Conservation (phyloP, 2,888 invertebrate species). For the Eurytoma californica region DNA sequence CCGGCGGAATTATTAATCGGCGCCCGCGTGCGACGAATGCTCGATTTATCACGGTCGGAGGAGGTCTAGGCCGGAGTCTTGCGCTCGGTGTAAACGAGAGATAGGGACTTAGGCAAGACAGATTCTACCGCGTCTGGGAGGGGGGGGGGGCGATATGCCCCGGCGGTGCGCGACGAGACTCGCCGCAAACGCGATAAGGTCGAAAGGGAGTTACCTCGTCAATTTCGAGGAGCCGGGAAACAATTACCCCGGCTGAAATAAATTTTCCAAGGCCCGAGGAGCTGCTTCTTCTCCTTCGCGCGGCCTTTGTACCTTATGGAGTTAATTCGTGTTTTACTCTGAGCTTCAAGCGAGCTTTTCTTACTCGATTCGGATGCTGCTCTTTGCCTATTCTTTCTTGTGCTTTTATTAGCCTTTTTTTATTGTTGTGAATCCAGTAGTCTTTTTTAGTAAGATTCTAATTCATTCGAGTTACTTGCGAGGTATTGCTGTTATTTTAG, state of each 20-base stretch:
- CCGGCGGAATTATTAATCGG: slow-evolving; percentile 15
- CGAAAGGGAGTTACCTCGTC: slow-evolving; percentile 25
- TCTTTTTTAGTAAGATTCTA: too few species aligned
- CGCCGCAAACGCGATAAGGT: slow-evolving; percentile 45
- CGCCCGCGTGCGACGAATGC: not conserved
- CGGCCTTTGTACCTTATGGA: too few species aligned
- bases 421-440: too few species aligned
- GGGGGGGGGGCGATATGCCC: not conserved
- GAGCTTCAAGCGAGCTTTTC: too few species aligned
- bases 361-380: too few species aligned
- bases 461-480: too few species aligned
- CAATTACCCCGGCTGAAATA: slow-evolving; percentile 38
- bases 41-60: slow-evolving; percentile 13
- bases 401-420: not conserved
- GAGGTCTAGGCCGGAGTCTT: not conserved
- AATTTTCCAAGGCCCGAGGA: slow-evolving; percentile 19
- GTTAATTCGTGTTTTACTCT: too few species aligned
- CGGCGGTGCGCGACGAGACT: slow-evolving; percentile 20
- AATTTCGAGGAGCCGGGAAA: slow-evolving; percentile 28
- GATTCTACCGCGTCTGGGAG: not conserved
- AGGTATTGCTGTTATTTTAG: too few species aligned
- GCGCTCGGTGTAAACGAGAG: not conserved
- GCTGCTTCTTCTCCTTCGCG: too few species aligned
- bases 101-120: slow-evolving; percentile 37
- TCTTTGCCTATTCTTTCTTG: too few species aligned